These are phyloP conservation scores for Sesamia inferens DNA, from an alignment of 2,888 invertebrate species.

Conservation along the genomic window DNA sequence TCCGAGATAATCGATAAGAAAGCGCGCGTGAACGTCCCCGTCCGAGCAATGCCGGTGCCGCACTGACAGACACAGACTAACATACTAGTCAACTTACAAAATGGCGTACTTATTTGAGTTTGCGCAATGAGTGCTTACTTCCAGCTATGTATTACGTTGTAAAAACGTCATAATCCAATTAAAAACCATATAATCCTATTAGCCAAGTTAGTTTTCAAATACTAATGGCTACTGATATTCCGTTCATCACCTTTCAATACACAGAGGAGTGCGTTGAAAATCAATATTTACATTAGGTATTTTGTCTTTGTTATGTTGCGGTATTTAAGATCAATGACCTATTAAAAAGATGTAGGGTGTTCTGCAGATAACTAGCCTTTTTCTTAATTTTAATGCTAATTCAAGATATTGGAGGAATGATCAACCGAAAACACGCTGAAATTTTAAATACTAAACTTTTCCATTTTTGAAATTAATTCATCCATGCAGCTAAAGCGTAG, in stretches of 20 bases:
- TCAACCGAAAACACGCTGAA: background rate
- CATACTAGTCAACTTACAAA: slow-evolving; percentile 72
- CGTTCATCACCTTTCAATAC: slow-evolving; percentile 1
- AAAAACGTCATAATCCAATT: slow-evolving; percentile 36
- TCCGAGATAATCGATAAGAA: slow-evolving; percentile 76
- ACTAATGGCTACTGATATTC: background rate
- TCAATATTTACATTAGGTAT: slow-evolving; percentile 63
- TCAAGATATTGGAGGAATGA: background rate
- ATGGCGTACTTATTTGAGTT: slow-evolving; percentile 77
- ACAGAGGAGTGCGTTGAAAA: slow-evolving; percentile 45
- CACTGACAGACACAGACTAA: slow-evolving; percentile 77
- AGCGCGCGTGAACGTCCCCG: slow-evolving; percentile 70
- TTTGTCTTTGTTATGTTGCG: slow-evolving; percentile 59
- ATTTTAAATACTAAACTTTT: background rate
- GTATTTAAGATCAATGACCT: slow-evolving; percentile 60
- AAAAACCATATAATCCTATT: slow-evolving; percentile 29
- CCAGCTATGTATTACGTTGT: slow-evolving; percentile 26
- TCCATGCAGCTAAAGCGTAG: background rate
- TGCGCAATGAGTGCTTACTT: slow-evolving; percentile 74
- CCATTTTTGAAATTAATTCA: background rate
- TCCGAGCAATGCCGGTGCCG: slow-evolving; percentile 70
- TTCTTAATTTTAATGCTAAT: background rate
- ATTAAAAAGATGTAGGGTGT: slow-evolving; percentile 39
- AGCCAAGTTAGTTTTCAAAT: background rate
- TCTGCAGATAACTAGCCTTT: background rate